Conservation (phyloP, 2,113 vertebrate genomes). For the Bubo blakistoni region DNA sequence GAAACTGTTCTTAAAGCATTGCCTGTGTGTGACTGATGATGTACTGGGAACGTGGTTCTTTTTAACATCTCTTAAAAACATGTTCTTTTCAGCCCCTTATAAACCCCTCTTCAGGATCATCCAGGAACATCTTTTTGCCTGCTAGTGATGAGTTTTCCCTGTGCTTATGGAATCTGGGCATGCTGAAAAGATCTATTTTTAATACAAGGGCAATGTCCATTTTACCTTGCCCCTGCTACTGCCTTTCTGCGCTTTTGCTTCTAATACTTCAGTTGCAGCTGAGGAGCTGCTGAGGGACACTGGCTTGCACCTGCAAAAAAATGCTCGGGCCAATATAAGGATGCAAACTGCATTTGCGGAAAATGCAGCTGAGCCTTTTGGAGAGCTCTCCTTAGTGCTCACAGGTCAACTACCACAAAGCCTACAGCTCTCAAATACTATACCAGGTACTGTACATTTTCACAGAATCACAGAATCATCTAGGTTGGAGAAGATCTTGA, state of each 20-base stretch:
- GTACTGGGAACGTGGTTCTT: not conserved
- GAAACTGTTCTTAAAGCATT: not conserved
- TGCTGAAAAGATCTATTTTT: not conserved
- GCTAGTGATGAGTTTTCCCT: not conserved
- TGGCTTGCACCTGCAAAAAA: not conserved
- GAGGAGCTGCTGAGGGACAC: not conserved
- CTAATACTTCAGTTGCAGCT: not conserved
- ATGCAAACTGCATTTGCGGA: not conserved
- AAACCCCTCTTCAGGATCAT: not conserved
- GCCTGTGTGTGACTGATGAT: not conserved
- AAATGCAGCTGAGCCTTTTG: not conserved
- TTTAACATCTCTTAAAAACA: not conserved
- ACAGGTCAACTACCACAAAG: not conserved
- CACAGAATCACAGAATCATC: no score
- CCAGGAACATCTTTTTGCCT: not conserved
- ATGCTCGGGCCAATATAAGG: rapidly evolving
- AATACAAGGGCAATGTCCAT: not conserved
- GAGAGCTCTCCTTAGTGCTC: not conserved
- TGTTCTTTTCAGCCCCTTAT: not conserved
- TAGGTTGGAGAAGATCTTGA: no score
- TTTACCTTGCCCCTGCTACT: not conserved
- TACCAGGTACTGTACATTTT: not conserved
- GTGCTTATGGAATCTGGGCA: not conserved
- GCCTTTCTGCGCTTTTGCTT: not conserved
- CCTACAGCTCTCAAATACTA: not conserved